phyloP scores from a whole-genome alignment of 2,888 invertebrate species.

The Drosophila neotestacea region DNA sequence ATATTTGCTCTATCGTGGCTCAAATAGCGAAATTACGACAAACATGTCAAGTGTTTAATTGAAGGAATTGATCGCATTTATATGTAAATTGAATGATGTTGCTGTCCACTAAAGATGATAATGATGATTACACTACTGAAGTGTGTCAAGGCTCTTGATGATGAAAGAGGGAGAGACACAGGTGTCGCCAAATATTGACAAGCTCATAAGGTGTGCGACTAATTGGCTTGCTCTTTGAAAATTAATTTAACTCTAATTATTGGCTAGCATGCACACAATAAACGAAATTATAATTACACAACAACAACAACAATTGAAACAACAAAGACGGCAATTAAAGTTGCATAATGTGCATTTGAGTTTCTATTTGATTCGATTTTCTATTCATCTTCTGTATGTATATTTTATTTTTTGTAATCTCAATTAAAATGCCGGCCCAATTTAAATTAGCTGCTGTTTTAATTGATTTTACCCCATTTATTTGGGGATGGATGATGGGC shows the following conservation, averaged over 20 bases:
- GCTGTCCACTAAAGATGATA: conserved; percentile 14
- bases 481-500: neutral
- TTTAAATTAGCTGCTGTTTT: conserved; percentile 29
- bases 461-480: neutral
- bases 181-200: conserved; percentile 4
- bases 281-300: conserved; percentile 64
- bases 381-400: conserved; percentile 5
- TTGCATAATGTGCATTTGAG: conserved; percentile 44
- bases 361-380: conserved; percentile 43
- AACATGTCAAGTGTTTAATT: conserved; percentile 64
- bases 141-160: conserved; percentile 1
- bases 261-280: conserved; percentile 65
- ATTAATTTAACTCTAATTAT: conserved; percentile 77
- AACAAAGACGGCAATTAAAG: conserved; percentile 56
- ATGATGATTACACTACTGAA: conserved; percentile 8
- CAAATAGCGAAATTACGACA: conserved; percentile 52
- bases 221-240: conserved; percentile 71
- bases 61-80: conserved; percentile 52
- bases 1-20: neutral
- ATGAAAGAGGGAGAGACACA: neutral
- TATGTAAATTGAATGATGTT: conserved; percentile 69
- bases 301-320: conserved; percentile 28
- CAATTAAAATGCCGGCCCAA: conserved; percentile 57
- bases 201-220: conserved; percentile 55
- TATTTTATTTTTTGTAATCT: conserved; percentile 21